Conservation (phyloP, 35 echinoderm and acorn worm species). For the Apostichopus parvimensis region DNA sequence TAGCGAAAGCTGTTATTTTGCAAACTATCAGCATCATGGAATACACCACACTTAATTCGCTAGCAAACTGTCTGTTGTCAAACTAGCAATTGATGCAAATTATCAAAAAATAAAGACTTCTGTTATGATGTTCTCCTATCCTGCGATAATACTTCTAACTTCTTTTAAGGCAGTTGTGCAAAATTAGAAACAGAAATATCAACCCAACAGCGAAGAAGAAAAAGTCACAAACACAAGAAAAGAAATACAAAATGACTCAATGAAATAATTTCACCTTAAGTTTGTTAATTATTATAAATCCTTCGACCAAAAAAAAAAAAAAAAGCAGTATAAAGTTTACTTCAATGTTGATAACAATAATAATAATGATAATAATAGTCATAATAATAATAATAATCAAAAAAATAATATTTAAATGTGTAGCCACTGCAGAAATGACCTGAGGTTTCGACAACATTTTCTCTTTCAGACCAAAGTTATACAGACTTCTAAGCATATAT, state of each 20-base stretch:
- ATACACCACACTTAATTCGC: too few species aligned
- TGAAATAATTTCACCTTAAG: conserved; percentile 14
- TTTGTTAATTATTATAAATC: conserved; percentile 22
- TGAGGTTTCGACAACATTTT: conserved; percentile 12
- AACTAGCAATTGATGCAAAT: too few species aligned
- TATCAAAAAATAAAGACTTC: too few species aligned
- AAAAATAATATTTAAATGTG: conserved; percentile 34
- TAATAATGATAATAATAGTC: neutral
- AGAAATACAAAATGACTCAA: too few species aligned
- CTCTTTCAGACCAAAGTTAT: conserved; percentile 30
- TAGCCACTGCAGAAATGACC: conserved; percentile 26
- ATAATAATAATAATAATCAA: too few species aligned
- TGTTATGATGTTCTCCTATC: too few species aligned
- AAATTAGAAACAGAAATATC: neutral
- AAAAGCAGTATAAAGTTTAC: conserved; percentile 46
- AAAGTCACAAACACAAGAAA: neutral
- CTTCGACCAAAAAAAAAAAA: conserved; percentile 21
- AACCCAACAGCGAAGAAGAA: neutral
- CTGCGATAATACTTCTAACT: too few species aligned
- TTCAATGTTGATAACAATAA: conserved; percentile 33
- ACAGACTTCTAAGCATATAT: conserved; percentile 26
- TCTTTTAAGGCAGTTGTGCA: too few species aligned
- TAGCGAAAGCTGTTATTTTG: too few species aligned
- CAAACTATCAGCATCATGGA: too few species aligned
- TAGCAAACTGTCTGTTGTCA: too few species aligned